Evolutionary conservation across 1,140 invertebrate species (phyloP).

Genomic region (Drosophila ambigua): DNA sequence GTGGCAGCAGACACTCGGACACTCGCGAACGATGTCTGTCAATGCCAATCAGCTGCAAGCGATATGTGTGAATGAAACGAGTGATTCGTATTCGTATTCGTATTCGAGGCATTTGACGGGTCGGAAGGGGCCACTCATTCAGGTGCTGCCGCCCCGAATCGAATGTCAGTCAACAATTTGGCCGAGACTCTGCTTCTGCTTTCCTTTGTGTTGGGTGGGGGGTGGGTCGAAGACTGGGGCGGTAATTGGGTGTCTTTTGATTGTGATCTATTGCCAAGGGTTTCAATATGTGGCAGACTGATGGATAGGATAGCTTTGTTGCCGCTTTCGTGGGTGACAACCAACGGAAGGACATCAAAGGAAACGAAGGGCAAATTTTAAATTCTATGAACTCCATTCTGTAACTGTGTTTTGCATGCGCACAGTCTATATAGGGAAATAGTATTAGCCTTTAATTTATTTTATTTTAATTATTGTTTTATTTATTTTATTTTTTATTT

Average conservation of each 20-base stretch:
- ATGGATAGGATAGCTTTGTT: too few species aligned
- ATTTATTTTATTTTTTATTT: too few species aligned
- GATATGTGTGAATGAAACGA: slow-evolving; percentile 68
- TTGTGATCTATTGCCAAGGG: slow-evolving; percentile 30
- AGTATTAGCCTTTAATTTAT: too few species aligned
- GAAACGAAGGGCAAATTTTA: too few species aligned
- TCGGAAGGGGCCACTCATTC: slow-evolving; percentile 29
- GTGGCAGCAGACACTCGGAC: not conserved
- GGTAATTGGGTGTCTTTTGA: slow-evolving; percentile 42
- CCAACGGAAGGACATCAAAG: too few species aligned
- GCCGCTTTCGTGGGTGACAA: too few species aligned
- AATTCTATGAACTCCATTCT: too few species aligned
- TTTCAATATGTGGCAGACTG: too few species aligned
- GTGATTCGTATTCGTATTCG: slow-evolving; percentile 22
- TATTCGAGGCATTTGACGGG: slow-evolving; percentile 46
- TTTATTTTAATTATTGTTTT: too few species aligned
- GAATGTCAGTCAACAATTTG: slow-evolving; percentile 25
- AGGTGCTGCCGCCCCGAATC: slow-evolving; percentile 37
- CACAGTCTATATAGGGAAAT: too few species aligned
- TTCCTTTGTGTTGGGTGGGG: not conserved
- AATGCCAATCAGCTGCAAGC: slow-evolving; percentile 76
- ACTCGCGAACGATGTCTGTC: slow-evolving; percentile 57
- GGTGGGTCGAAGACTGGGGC: not conserved
- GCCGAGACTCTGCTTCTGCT: not conserved
- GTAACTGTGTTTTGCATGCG: too few species aligned